Evolutionary conservation across 2,113 vertebrate species (phyloP), one percentile per base, ranked within the genome.

Genomic region (Pelvicachromis taeniatus): DNA sequence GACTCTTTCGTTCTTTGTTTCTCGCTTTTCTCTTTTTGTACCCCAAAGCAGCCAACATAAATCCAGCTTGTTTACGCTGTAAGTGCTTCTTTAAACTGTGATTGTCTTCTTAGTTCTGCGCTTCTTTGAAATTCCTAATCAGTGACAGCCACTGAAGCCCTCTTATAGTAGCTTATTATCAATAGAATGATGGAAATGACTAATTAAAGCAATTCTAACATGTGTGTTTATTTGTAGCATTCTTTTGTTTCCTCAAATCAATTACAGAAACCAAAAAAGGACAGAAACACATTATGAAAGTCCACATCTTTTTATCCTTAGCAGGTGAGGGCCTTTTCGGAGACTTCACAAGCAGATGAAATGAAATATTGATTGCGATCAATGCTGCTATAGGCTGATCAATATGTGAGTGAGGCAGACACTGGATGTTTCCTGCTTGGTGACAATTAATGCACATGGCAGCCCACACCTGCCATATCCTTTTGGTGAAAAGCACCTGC

Each of bases 311-410:
- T 79, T 70, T 80, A 75, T 81, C 54, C 70, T 73, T 77, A 68
- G 45, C 9, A 8, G 23, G 61, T 81, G 59, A 73, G 4, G n/a
- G n/a, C 14, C 68, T 85, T 61, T 83, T 85, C 89, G 84, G 53
- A 42, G 54, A 83, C 53, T 63, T 85, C 90, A 92, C 91, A 85
- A 80, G 82, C 89, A 92, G 93, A 94, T 94, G 87, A 94, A 95
- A 95, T 95, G 87, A 95, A 94, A 91, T 91, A 96, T 95, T 93
- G 95, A 95, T 93, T 42, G 23, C 38, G 85, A 89, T 89, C 85
- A 82, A 90, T 90, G 83, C 29, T 35, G 63, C 85, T 82, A 85
- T 87, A 54, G 85, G 82, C 78, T 89, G 85, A 92, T 93, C 91
- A 85, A 93, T 95, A 88, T 48, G 40, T 77, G 68, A 87, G 84